Conservation (phyloP, 2,113 vertebrate species). For the Rousettus leschenaultii region DNA sequence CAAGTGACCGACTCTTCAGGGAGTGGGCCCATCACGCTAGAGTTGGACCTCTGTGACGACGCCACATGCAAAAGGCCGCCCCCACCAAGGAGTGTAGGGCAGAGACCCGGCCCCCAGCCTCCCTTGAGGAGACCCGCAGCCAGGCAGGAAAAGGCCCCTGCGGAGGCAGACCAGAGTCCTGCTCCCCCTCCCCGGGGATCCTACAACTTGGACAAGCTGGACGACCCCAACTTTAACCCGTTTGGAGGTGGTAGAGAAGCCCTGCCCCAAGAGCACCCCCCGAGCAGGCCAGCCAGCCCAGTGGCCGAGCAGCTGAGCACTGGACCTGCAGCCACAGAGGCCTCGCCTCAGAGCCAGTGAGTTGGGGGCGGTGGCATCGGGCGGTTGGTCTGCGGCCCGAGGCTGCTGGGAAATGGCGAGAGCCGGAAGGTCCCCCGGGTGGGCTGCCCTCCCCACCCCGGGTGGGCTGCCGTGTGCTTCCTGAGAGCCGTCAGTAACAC, state of each 20-base stretch:
- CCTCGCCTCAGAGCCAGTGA: not conserved
- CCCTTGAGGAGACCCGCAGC: conserved; percentile 63
- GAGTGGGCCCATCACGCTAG: conserved; percentile 80
- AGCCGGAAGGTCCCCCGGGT: too few species aligned
- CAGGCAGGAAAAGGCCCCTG: conserved; percentile 1
- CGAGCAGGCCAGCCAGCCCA: not conserved
- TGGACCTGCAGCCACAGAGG: accelerated
- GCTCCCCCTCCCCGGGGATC: conserved; percentile 73
- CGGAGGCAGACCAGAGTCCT: not conserved
- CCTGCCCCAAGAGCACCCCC: not conserved
- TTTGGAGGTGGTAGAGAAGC: conserved; percentile 74
- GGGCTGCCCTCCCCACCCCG: not conserved
- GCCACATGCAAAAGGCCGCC: conserved; percentile 76
- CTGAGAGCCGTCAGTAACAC: not conserved
- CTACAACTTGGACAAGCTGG: conserved; percentile 82
- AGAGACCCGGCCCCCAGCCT: conserved; percentile 79
- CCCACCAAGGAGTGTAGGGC: conserved; percentile 82
- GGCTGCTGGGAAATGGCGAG: not conserved
- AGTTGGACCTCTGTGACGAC: conserved; percentile 86
- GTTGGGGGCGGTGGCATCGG: not conserved
- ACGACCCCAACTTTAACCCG: conserved; percentile 85
- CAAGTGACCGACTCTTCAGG: conserved; percentile 39
- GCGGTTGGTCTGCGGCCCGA: too few species aligned
- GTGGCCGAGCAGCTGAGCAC: not conserved
- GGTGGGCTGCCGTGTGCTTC: not conserved